Base-by-base conservation (phyloP, 1,140 invertebrate genomes). In the Calosoma granatense region DNA sequence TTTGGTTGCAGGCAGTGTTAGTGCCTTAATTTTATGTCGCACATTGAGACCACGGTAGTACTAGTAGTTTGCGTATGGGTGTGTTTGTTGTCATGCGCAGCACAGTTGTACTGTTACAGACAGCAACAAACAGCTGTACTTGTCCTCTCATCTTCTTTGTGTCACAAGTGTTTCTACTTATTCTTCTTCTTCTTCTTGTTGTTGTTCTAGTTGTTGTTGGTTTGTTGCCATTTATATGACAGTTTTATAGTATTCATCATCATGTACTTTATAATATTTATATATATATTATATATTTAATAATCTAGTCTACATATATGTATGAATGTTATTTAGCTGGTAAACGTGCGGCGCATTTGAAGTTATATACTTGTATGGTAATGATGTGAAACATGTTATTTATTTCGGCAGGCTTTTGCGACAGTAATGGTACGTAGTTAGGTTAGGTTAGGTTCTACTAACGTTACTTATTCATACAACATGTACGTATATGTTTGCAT, bases 181-280 rank as follows among this genome's bases (percentile, higher is more conserved):
- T 9, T 36, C n/a, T 36, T 36, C 41, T 30, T 30, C 15, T 17
- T 12, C 6, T 12, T 11, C 17, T 47, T 47, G 41, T 47, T 47
- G 41, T 17, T 17, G 17, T 47, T 47, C n/a, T n/a, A n/a, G n/a
- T n/a, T n/a, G n/a, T n/a, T n/a, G n/a, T n/a, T n/a, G n/a, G n/a
- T n/a, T n/a, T n/a, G n/a, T n/a, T n/a, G n/a, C n/a, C n/a, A n/a
- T n/a, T 47, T 47, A 47, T 47, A 47, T 47, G 41, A 47, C 41
- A 47, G 41, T 47, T 47, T 11, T 47, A 12, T 47, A 9, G 26
- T 36, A 9, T 36, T 36, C n/a, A 6, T 36, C 26, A 36, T 47
- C 41, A 47, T 47, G 41, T 47, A 47, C 41, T 47, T 47, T 47
- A 47, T 47, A 47, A 47, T 47, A 47, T n/a, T n/a, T n/a, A n/a